Evolutionary conservation across 2,888 invertebrate genomes (phyloP).

Genomic region (Cheilosia scutellata): DNA sequence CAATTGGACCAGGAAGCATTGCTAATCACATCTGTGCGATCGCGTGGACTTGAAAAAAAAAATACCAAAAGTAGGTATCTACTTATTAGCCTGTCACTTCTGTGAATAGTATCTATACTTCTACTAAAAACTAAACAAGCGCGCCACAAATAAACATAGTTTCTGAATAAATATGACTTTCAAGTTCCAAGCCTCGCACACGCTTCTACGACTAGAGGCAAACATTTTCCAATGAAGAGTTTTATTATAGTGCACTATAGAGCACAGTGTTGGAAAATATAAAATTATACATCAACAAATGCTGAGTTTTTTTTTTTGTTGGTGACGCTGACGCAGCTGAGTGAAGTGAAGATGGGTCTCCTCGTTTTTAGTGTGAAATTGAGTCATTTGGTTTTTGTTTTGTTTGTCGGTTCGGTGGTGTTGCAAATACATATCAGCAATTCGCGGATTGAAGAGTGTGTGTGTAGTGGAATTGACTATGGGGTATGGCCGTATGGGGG

Average conservation of each 20-base stretch:
- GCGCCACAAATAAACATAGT: background rate
- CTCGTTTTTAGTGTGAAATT: constrained; percentile 50
- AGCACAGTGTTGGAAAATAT: constrained; percentile 5
- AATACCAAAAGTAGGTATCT: constrained; percentile 3
- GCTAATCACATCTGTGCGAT: background rate
- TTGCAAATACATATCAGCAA: constrained; percentile 39
- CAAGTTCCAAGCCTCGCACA: constrained; percentile 5
- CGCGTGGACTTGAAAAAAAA: constrained; percentile 25
- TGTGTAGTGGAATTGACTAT: background rate
- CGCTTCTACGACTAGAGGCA: background rate
- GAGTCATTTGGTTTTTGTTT: constrained; percentile 34
- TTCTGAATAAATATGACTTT: constrained; percentile 20
- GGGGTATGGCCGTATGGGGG: constrained; percentile 13
- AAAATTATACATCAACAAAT: constrained; percentile 14
- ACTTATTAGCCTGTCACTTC: background rate
- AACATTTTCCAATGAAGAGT: constrained; percentile 30
- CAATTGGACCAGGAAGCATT: constrained; percentile 34
- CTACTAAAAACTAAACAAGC: constrained; percentile 15
- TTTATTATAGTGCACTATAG: background rate
- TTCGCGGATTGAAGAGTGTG: constrained; percentile 2
- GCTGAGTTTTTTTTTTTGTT: too few species aligned
- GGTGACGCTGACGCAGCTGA: background rate
- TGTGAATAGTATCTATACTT: background rate
- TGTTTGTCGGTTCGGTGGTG: background rate
- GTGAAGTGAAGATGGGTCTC: constrained; percentile 22